Evolutionary conservation across 92 coral and sea anemone genomes (phyloP), one percentile per base, ranked within the genome.

Genomic region (Actinostola sp.): DNA sequence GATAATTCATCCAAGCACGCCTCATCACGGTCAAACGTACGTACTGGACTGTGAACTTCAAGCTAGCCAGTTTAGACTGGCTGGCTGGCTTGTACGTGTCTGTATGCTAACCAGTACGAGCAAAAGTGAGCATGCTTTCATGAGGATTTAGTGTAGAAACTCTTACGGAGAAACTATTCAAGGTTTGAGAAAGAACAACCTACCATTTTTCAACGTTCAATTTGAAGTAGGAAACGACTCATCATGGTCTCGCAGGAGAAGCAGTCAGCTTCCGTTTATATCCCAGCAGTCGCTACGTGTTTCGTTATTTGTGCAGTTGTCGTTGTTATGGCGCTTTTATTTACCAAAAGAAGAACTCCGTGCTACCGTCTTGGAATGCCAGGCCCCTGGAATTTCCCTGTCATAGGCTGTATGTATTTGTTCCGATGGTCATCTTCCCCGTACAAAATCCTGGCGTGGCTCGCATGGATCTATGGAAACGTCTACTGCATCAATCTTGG

Each of bases 321-420:
- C 24, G 1, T 63, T 28, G 53, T 56, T 19, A n/a, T 82, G 8
- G 48, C 11, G 15, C 55, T 66, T 14, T 52, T 61, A 39, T 43
- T 24, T 7, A 20, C 49, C 25, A 68, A 55, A 16, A 61, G 68
- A 55, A 46, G 41, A 30, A 69, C 41, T 20, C 25, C 60, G 7
- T 41, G 21, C 23, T 29, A 46, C 53, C 2, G 17, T 15, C 64
- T 71, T 30, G 83, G 34, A 20, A 63, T 64, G 3, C 84, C 89
- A 21, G 89, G 89, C 2, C 89, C 89, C 7, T 70, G 73, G 61
- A 62, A 75, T 6, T 63, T 84, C 28, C 89, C 89, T 30, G 48
- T 77, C 17, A 46, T 77, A 25, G 84, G 89, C 3, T 71, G 82
- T 34, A 67, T 84, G 60, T 81, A 62, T 44, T 27, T 84, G 23